These are phyloP conservation scores for Cyprinella venusta DNA, from an alignment of 2,797 vertebrate species.

Conservation along the genomic window DNA sequence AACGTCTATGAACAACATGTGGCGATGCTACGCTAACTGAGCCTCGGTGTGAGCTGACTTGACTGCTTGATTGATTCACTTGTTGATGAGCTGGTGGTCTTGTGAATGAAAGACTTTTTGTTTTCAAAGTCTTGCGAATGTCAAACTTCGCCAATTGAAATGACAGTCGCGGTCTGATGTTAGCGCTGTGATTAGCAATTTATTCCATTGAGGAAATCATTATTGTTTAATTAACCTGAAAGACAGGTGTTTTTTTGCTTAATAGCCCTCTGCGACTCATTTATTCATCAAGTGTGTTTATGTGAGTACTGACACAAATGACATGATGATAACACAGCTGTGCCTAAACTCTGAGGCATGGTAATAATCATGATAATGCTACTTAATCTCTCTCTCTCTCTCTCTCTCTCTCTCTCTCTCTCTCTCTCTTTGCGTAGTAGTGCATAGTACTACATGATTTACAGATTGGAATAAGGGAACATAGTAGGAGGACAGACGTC, in stretches of 20 bases:
- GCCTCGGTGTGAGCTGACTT: constrained; percentile 58
- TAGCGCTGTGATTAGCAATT: constrained; percentile 66
- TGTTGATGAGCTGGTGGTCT: constrained; percentile 46
- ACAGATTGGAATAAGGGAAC: constrained; percentile 54
- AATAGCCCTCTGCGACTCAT: constrained; percentile 67
- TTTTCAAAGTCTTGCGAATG: constrained; percentile 57
- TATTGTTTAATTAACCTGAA: constrained; percentile 70
- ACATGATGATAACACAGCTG: constrained; percentile 78
- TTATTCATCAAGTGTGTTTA: constrained; percentile 55
- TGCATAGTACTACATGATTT: constrained; percentile 54
- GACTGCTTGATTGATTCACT: constrained; percentile 42
- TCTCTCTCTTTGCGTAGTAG: constrained; percentile 48
- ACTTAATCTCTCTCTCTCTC: constrained; percentile 44
- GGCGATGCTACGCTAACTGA: neutral
- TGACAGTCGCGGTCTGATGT: constrained; percentile 64
- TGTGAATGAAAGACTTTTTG: constrained; percentile 65
- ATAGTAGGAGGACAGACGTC: constrained; percentile 73
- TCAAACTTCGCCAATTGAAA: constrained; percentile 66
- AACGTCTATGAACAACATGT: neutral
- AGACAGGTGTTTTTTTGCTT: constrained; percentile 72
- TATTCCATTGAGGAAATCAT: constrained; percentile 72
- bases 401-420: constrained; percentile 37
- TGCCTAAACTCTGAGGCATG: constrained; percentile 64
- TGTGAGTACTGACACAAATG: constrained; percentile 65
- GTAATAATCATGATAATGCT: constrained; percentile 65